Conservation (phyloP, 2,888 invertebrate genomes). For the Ectemnius continuus region DNA sequence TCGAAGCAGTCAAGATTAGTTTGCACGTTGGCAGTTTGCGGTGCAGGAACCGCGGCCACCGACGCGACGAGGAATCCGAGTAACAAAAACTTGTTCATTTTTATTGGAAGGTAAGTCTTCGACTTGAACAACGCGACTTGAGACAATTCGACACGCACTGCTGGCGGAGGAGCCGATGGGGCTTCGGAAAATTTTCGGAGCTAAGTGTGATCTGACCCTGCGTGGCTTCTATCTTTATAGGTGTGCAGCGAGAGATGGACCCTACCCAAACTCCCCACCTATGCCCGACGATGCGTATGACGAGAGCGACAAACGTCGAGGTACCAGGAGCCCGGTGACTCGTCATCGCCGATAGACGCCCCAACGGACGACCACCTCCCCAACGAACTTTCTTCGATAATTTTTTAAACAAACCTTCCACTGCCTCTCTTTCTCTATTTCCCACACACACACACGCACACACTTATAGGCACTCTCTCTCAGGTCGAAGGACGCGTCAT, state of each 20-base stretch:
- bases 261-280: slow-evolving; percentile 67
- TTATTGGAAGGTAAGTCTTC: slow-evolving; percentile 25
- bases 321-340: slow-evolving; percentile 31
- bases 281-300: slow-evolving; percentile 44
- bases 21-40: slow-evolving; percentile 36
- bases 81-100: slow-evolving; percentile 78
- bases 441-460: slow-evolving; percentile 3
- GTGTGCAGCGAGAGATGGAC: slow-evolving; percentile 62
- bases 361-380: slow-evolving; percentile 54
- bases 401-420: slow-evolving; percentile 75
- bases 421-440: slow-evolving; percentile 17
- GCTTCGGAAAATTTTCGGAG: slow-evolving; percentile 75
- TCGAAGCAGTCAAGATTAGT: slow-evolving; percentile 68
- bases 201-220: slow-evolving; percentile 75
- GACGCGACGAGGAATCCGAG: slow-evolving; percentile 69
- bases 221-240: slow-evolving; percentile 76
- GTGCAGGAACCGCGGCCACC: slow-evolving; percentile 74
- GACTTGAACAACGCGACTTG: background rate
- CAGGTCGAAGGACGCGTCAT: slow-evolving; percentile 27
- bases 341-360: slow-evolving; percentile 48
- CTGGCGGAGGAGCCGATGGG: slow-evolving; percentile 40
- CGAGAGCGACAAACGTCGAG: slow-evolving; percentile 44
- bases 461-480: background rate
- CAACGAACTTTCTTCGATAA: slow-evolving; percentile 74
- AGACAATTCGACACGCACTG: background rate